Base-by-base conservation (phyloP, 1,140 invertebrate species). In the Reticulitermes speratus region DNA sequence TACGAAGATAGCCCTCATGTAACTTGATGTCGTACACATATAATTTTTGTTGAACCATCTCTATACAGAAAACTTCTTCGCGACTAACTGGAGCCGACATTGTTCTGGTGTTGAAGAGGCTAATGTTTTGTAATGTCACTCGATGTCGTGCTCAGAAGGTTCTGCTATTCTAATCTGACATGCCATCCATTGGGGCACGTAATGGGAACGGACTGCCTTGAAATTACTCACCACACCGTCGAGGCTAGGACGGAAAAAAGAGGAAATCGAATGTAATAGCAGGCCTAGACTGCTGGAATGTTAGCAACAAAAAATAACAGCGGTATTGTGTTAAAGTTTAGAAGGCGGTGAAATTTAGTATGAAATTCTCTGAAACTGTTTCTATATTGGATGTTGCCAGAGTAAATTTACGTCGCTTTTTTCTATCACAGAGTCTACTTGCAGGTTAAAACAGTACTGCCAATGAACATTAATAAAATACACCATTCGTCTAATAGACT, bases 291-390 rank as follows among this genome's bases (percentile, higher is more conserved):
- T 30, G n/a, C 25, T 75, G 65, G 65, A 75, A 75, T 75, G 65
- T 75, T 30, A 30, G 8, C n/a, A 75, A 75, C 65, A 75, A 75
- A 38, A 75, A 75, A 75, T 30, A 75, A 75, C 65, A 75, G 7
- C 30, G 65, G 65, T 25, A 75, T 30, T 75, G 25, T 75, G 65
- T 75, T 75, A 30, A 75, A 25, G n/a, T 75, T 75, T 30, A 30
- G n/a, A 75, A 75, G 65, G 25, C 8, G 65, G 65, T 11, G n/a
- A 75, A 75, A 75, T 75, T 75, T 30, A 75, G 65, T 75, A 75
- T 75, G 65, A n/a, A 75, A 75, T 25, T 75, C 25, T n/a, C 65
- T 75, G n/a, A n/a, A 75, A 75, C 65, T 75, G 65, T 75, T 75
- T 75, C 38, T 75, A 75, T 8, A 75, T 30, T 75, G n/a, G 65